Base-by-base conservation (phyloP, 2,888 invertebrate species). In the Pyrrhia umbra region DNA sequence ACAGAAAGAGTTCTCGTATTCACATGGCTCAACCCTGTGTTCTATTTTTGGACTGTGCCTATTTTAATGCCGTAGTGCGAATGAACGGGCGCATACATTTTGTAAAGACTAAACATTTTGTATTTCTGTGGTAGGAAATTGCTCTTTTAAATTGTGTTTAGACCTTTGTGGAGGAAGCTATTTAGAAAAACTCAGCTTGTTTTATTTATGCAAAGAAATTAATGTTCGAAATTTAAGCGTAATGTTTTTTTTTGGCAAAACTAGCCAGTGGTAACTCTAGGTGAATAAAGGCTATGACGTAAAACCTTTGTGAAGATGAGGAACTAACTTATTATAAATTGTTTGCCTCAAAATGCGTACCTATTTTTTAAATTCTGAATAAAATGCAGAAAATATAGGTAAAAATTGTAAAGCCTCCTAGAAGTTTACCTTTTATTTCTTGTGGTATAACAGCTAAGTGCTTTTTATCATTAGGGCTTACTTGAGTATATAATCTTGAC, bases 1-100 rank as follows among this genome's bases (percentile, higher is more conserved):
- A 59, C 50, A 42, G 43, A 61, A 61, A 66, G n/a, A 58, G 68
- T 63, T 67, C 59, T 47, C 57, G 34, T 60, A 47, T 72, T 67
- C 72, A 42, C 73, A 54, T 30, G 30, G 30, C 30, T 13, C 47
- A 60, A 46, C 56, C 45, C 34, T 25, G 50, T 13, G 51, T 9
- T 37, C 68, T 78, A 78, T 80, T 78, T 77, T 43, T 1, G 50
- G 54, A 16, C 42, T 10, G 30, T 25, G 63, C 47, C 77, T 78
- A 77, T 78, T 77, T 80, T 62, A 50, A 68, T 60, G n/a, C 15
- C 13, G 39, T 25, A 56, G 61, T 63, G 55, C 70, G 64, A 70
- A 70, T 74, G 77, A 67, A 74, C 74, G 56, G 9, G 50, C 40
- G 16, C 55, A 43, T 56, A 49, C 25, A 30, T 74, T 43, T 13